Conservation (phyloP, 1,140 invertebrate species). For the Drosophila subobscura region DNA sequence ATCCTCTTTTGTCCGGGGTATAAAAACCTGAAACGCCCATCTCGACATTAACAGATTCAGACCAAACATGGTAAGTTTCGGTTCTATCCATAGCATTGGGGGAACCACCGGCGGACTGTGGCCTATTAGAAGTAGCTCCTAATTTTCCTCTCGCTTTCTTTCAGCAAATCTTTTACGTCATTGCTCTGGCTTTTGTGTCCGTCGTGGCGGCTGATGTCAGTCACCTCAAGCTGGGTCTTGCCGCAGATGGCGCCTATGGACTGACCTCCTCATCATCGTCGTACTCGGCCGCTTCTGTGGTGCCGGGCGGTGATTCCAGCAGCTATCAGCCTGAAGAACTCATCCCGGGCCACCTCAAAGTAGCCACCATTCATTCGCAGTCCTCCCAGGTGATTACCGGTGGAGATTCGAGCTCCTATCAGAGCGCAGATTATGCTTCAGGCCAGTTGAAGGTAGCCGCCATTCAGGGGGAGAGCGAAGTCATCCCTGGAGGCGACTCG, state of each 20-base stretch:
- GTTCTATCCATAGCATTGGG: conserved; percentile 26
- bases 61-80: conserved; percentile 72
- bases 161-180: conserved; percentile 58
- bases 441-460: neutral
- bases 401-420: conserved; percentile 19
- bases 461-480: neutral
- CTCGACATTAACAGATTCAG: conserved; percentile 58
- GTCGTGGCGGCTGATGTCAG: conserved; percentile 67
- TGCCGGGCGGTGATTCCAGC: conserved; percentile 39
- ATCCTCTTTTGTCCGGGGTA: conserved; percentile 49
- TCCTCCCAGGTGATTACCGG: conserved; percentile 5
- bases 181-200: conserved; percentile 56
- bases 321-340: conserved; percentile 46
- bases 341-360: conserved; percentile 7
- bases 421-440: conserved; percentile 21
- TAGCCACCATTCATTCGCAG: neutral
- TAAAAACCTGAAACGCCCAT: conserved; percentile 66
- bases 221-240: conserved; percentile 50
- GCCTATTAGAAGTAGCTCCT: too few relatives aligned
- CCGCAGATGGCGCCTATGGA: conserved; percentile 52
- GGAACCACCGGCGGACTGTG: conserved; percentile 25
- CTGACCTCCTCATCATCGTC: conserved; percentile 16
- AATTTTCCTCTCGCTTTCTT: conserved; percentile 7
- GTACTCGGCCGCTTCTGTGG: neutral
- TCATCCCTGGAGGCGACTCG: conserved; percentile 26